Evolutionary conservation across 2,888 invertebrate genomes (phyloP).

Genomic region (Leucophora obtusa): DNA sequence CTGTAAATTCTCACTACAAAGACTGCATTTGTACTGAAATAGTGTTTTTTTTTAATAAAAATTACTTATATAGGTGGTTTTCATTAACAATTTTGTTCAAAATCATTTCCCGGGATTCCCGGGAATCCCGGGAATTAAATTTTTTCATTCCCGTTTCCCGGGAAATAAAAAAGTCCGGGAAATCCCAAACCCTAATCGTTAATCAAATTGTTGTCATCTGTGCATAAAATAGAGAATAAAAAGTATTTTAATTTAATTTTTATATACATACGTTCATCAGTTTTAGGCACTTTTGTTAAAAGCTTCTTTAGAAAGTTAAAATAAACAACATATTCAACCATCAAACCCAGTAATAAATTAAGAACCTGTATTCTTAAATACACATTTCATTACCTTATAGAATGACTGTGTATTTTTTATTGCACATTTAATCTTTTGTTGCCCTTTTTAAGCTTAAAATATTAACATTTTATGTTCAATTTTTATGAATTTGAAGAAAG

Average conservation of each 20-base stretch:
- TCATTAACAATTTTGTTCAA: no score
- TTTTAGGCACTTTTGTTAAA: background rate
- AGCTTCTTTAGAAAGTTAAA: conserved; percentile 1
- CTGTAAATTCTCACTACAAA: no score
- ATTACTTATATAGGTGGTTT: no score
- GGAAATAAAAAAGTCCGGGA: no score
- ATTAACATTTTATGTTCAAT: conserved; percentile 26
- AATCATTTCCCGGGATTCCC: no score
- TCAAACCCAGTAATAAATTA: background rate
- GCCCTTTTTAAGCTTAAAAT: conserved; percentile 37
- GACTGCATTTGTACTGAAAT: no score
- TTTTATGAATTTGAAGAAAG: conserved; percentile 18
- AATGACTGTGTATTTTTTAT: conserved; percentile 16
- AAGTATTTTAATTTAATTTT: conserved; percentile 36
- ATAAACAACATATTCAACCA: background rate
- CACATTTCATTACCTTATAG: background rate
- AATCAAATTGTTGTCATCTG: conserved; percentile 30
- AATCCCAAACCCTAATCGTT: no score
- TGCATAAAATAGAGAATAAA: background rate
- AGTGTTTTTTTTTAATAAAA: no score
- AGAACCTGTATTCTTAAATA: conserved; percentile 19
- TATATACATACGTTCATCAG: conserved; percentile 24
- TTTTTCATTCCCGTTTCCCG: no score
- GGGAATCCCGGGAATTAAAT: no score
- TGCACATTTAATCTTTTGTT: conserved; percentile 12